Percentiles rank a stretch among this genome's conserved stretches.
Evolutionary conservation across 2,888 invertebrate species (phyloP).

Genomic region (Pelosia muscerda): DNA sequence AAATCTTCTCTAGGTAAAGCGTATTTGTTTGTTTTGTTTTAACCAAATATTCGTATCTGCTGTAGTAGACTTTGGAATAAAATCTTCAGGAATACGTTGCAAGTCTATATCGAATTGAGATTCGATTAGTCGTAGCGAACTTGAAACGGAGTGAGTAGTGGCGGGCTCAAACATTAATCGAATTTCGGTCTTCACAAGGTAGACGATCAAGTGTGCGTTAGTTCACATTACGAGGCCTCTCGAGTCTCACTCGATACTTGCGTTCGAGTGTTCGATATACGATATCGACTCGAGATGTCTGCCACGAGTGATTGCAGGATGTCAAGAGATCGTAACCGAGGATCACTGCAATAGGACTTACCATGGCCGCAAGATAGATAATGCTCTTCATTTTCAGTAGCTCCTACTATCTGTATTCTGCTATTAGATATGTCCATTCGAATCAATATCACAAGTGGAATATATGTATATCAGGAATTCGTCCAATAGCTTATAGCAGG

Average conservation of each 20-base stretch:
- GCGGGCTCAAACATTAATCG: conserved; percentile 80
- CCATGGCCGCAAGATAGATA: conserved; percentile 39
- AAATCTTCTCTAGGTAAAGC: background rate
- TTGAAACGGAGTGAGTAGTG: conserved; percentile 70
- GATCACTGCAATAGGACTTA: conserved; percentile 58
- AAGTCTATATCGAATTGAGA: conserved; percentile 62
- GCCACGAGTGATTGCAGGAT: conserved; percentile 73
- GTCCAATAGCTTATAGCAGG: background rate
- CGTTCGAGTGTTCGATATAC: conserved; percentile 74
- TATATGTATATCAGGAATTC: background rate
- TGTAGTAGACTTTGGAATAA: conserved; percentile 15
- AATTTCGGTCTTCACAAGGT: conserved; percentile 76
- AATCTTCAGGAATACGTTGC: conserved; percentile 44
- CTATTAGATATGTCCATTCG: background rate
- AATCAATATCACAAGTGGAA: background rate
- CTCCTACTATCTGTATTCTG: conserved; percentile 39
- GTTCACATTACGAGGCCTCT: conserved; percentile 78
- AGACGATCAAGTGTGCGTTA: conserved; percentile 78
- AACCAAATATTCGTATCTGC: background rate
- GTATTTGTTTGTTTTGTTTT: background rate
- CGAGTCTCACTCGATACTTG: conserved; percentile 74
- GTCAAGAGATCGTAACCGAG: conserved; percentile 66
- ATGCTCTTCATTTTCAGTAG: conserved; percentile 55
- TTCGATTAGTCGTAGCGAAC: conserved; percentile 74
- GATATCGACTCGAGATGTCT: conserved; percentile 77